Conservation (phyloP, 2,888 invertebrate species). For the Myathropa florea region DNA sequence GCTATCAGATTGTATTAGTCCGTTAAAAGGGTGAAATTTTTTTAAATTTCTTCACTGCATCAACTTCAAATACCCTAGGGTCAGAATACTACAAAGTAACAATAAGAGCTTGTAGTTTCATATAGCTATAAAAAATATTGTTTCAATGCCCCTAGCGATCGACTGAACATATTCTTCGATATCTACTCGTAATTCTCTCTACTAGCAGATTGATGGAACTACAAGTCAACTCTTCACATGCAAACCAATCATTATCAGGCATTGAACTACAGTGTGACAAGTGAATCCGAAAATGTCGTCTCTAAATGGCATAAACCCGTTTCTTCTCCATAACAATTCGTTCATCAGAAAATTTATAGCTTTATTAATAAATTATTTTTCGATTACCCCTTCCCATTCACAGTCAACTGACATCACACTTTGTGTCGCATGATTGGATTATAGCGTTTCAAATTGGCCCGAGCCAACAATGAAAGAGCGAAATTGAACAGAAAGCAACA, state of each 20-base stretch:
- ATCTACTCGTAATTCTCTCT: background rate
- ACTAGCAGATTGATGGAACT: background rate
- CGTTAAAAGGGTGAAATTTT: too few species aligned
- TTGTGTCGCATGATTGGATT: conserved; percentile 62
- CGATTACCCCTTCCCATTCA: conserved; percentile 31
- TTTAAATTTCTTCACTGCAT: too few species aligned
- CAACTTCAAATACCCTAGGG: too few species aligned
- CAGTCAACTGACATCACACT: conserved; percentile 31
- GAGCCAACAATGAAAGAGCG: conserved; percentile 53
- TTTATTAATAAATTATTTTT: conserved; percentile 49
- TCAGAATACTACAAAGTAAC: too few species aligned
- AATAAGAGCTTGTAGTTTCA: too few species aligned
- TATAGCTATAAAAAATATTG: too few species aligned
- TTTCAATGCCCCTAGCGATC: too few species aligned
- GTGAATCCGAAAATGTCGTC: conserved; percentile 24
- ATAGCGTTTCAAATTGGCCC: conserved; percentile 56
- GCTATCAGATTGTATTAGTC: too few species aligned
- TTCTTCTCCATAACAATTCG: conserved; percentile 41
- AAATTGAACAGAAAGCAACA: conserved; percentile 9
- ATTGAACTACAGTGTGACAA: background rate
- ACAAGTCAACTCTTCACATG: background rate
- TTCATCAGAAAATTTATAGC: conserved; percentile 41
- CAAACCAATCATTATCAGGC: background rate
- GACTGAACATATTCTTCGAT: background rate
- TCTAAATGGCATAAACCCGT: conserved; percentile 2